Percentiles rank a stretch among this genome's conserved stretches.
Conservation (phyloP, 2,888 invertebrate species). For the Tachina lurida region DNA sequence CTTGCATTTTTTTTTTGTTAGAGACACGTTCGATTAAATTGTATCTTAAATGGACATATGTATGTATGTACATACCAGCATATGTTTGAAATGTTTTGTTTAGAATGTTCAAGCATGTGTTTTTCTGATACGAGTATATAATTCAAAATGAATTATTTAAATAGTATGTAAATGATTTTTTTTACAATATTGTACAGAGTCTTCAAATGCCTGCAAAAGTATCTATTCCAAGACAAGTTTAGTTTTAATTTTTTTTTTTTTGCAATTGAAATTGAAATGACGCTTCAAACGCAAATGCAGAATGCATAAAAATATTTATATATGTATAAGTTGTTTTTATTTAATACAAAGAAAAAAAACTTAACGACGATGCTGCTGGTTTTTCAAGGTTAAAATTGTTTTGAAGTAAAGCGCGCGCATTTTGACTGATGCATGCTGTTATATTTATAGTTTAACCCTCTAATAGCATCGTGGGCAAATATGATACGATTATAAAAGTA, state of each 20-base stretch:
- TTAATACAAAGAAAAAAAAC: conserved; percentile 36
- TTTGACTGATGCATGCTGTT: conserved; percentile 42
- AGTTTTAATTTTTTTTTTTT: conserved; percentile 25
- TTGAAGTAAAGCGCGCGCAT: conserved; percentile 74
- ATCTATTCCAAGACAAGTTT: conserved; percentile 46
- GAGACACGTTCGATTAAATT: conserved; percentile 23
- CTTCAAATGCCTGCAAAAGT: conserved; percentile 49
- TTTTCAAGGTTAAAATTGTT: conserved; percentile 79
- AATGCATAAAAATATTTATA: conserved; percentile 33
- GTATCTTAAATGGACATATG: not conserved
- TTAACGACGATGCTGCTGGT: conserved; percentile 75
- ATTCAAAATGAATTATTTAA: conserved; percentile 67
- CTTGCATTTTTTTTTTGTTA: conserved; percentile 2
- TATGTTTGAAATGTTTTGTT: conserved; percentile 39
- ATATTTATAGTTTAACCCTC: conserved; percentile 43
- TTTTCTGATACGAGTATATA: conserved; percentile 39
- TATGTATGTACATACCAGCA: too few relatives aligned
- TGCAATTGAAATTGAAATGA: conserved; percentile 51
- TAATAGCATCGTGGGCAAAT: not conserved
- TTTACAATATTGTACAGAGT: conserved; percentile 61
- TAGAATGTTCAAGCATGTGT: conserved; percentile 25
- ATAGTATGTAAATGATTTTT: conserved; percentile 66
- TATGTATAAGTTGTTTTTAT: conserved; percentile 42
- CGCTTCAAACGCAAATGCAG: conserved; percentile 61
- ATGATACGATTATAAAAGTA: not conserved